Evolutionary conservation across 2,113 vertebrate genomes (phyloP), one percentile per base, ranked within the genome.

Genomic region (Synodontis membranacea): DNA sequence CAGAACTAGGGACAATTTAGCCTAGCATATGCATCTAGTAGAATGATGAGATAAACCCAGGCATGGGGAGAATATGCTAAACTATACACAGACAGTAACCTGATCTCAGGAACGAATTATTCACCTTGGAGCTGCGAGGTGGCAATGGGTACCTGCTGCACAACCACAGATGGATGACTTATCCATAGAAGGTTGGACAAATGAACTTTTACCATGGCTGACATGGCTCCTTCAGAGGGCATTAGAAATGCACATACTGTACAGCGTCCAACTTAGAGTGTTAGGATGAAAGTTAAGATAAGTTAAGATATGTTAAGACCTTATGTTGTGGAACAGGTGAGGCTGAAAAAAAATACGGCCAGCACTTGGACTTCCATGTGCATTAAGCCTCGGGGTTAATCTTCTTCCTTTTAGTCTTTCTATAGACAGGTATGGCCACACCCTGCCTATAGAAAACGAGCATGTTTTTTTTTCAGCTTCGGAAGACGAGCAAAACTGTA

Each of bases 241-340:
- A 37, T 56, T 25, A 44, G 31, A 58, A 31, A 58, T 39, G 31
- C 3, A 80, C 12, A 72, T 72, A 72, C n/a, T n/a, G n/a, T n/a
- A n/a, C n/a, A n/a, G n/a, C n/a, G n/a, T 14, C 68, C 68, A 39
- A 0, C 64, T 37, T 19, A 50, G 48, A 11, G 6, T 54, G n/a
- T n/a, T n/a, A n/a, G n/a, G n/a, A n/a, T n/a, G n/a, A n/a, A n/a
- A n/a, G n/a, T n/a, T n/a, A n/a, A n/a, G n/a, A n/a, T n/a, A n/a
- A n/a, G n/a, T n/a, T n/a, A n/a, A n/a, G n/a, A n/a, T n/a, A n/a
- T n/a, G n/a, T n/a, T n/a, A n/a, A 42, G 28, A 76, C 37, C 14
- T 86, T 42, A n/a, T 83, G 58, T 56, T 54, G 52, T 52, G 81
- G 74, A 60, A 44, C 58, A 86, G 64, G 62, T 86, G 66, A 78